A percentile compares a stretch with the other conserved stretches of the same genome.
Evolutionary conservation across 2,797 vertebrate genomes (phyloP).

Genomic region (Fratercula arctica): DNA sequence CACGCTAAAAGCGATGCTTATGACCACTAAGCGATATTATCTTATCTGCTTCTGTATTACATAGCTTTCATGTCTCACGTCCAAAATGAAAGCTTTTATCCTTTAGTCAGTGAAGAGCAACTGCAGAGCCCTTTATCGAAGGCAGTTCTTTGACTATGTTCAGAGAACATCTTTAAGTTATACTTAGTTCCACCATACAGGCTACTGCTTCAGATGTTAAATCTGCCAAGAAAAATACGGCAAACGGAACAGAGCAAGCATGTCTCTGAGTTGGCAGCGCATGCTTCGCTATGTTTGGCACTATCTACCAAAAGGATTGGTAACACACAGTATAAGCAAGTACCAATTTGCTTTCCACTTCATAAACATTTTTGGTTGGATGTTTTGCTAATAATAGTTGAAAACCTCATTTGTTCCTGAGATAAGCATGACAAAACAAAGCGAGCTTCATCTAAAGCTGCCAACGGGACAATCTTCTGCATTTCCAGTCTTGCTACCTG

Average conservation of each 20-base stretch:
- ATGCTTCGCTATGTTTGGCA: conserved; percentile 60
- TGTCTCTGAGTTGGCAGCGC: conserved; percentile 57
- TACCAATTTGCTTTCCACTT: conserved; percentile 42
- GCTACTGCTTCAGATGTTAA: neutral
- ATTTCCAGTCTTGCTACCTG: neutral
- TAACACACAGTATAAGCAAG: conserved; percentile 37
- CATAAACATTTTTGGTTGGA: conserved; percentile 67
- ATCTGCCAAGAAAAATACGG: conserved; percentile 34
- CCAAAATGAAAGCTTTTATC: conserved; percentile 3
- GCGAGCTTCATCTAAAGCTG: conserved; percentile 27
- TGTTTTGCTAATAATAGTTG: conserved; percentile 46
- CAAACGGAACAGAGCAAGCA: conserved; percentile 47
- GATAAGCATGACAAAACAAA: conserved; percentile 58
- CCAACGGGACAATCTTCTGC: neutral
- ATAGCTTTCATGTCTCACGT: neutral
- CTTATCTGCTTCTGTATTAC: conserved; percentile 5
- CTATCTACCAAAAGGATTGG: conserved; percentile 45
- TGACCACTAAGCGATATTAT: neutral
- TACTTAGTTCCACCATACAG: neutral
- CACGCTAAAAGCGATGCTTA: conserved; percentile 26
- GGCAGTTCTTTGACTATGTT: neutral
- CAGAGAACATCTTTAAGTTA: neutral
- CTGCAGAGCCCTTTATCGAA: conserved; percentile 15
- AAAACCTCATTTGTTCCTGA: conserved; percentile 76
- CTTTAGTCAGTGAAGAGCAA: conserved; percentile 26